phyloP scores from a whole-genome alignment of 2,888 invertebrate genomes.

The Craniophora ligustri region DNA sequence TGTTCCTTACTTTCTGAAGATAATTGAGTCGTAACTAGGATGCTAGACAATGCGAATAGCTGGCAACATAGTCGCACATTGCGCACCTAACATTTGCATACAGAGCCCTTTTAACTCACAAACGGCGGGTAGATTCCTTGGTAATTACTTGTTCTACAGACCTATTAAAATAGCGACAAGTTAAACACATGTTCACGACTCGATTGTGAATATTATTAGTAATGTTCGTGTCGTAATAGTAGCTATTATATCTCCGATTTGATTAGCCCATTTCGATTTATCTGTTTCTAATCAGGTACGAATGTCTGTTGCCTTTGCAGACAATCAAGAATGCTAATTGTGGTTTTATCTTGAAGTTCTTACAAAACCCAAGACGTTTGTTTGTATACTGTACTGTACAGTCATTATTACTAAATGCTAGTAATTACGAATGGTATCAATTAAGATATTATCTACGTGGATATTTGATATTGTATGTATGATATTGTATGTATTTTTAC shows the following conservation, averaged over 20 bases:
- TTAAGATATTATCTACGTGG: no score
- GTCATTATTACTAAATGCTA: neutral
- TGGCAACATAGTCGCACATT: constrained; percentile 64
- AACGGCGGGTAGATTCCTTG: constrained; percentile 54
- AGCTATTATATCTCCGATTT: constrained; percentile 35
- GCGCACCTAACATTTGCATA: constrained; percentile 72
- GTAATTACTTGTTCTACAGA: constrained; percentile 62
- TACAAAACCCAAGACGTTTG: no score
- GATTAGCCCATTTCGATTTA: constrained; percentile 38
- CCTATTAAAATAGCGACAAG: constrained; percentile 53
- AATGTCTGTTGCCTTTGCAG: constrained; percentile 33
- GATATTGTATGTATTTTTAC: no score
- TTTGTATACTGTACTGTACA: constrained; percentile 1
- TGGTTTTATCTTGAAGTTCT: constrained; percentile 23
- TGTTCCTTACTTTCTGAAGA: constrained; percentile 74
- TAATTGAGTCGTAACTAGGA: constrained; percentile 81
- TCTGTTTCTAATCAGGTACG: constrained; percentile 37
- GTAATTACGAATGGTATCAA: neutral
- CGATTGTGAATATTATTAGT: constrained; percentile 40
- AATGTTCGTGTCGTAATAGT: constrained; percentile 25
- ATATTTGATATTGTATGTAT: no score
- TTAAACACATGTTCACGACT: constrained; percentile 51
- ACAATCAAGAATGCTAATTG: constrained; percentile 33
- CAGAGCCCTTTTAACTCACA: constrained; percentile 64
- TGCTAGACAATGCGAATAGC: constrained; percentile 74